Evolutionary conservation across 2,888 invertebrate species (phyloP).

Genomic region (Tipula unca): DNA sequence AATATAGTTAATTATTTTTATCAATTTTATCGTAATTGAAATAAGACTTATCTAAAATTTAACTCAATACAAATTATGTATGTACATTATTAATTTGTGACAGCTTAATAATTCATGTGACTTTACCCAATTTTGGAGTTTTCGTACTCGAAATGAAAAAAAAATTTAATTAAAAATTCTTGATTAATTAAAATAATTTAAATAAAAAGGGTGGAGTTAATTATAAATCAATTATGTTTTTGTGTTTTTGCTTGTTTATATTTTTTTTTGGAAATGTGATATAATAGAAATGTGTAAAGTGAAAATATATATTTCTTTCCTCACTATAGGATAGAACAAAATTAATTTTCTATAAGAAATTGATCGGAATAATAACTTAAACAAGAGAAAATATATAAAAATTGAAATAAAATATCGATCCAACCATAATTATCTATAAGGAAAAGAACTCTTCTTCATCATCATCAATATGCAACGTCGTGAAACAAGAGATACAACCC

Average conservation of each 20-base stretch:
- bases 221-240: neutral
- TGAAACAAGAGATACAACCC: conserved; percentile 23
- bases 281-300: conserved; percentile 2
- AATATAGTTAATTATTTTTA: neutral
- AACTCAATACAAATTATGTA: neutral
- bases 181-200: neutral
- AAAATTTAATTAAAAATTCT: neutral
- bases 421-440: conserved; percentile 9
- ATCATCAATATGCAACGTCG: conserved; percentile 24
- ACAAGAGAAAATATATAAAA: neutral
- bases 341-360: neutral
- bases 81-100: neutral
- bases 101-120: neutral
- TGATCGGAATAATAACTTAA: neutral
- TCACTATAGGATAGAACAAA: neutral
- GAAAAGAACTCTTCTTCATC: neutral
- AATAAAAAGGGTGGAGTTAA: conserved; percentile 9
- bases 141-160: neutral
- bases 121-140: neutral
- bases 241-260: neutral
- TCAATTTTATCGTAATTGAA: neutral
- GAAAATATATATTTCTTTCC: neutral
- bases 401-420: neutral
- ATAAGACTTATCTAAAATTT: neutral
- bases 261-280: neutral